Conservation (phyloP, 2,113 vertebrate species). For the Coreoperca whiteheadi region DNA sequence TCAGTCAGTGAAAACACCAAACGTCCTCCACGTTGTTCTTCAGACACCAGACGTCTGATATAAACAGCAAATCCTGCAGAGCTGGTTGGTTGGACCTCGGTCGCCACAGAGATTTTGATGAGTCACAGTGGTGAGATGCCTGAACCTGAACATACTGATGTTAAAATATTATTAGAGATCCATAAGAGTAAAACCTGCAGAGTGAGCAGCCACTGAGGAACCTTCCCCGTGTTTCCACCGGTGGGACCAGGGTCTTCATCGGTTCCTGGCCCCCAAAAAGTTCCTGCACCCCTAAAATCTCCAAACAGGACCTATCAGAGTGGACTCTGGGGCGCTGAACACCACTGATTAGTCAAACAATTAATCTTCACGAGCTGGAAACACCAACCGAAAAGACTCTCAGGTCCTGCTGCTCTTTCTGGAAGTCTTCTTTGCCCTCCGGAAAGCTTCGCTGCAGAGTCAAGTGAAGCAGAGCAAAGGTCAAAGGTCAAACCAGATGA, state of each 20-base stretch:
- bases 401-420: not conserved
- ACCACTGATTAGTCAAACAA: not conserved
- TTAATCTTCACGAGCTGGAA: not conserved
- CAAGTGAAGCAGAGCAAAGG: not conserved
- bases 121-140: not conserved
- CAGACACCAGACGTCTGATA: not conserved
- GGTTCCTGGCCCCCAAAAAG: not conserved
- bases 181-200: no score
- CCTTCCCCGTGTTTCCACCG: not conserved
- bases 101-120: not conserved
- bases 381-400: not conserved
- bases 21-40: not conserved
- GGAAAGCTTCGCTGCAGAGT: not conserved
- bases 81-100: not conserved
- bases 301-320: not conserved
- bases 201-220: no score
- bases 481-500: not conserved
- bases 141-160: not conserved
- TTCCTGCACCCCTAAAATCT: not conserved
- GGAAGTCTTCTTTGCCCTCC: no score
- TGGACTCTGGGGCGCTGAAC: not conserved
- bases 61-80: slow-evolving; percentile 3
- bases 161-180: not conserved
- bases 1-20: no score
- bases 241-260: not conserved